These are phyloP conservation scores for Polypterus senegalus DNA, from an alignment of 2,113 vertebrate genomes.

Conservation along the genomic window DNA sequence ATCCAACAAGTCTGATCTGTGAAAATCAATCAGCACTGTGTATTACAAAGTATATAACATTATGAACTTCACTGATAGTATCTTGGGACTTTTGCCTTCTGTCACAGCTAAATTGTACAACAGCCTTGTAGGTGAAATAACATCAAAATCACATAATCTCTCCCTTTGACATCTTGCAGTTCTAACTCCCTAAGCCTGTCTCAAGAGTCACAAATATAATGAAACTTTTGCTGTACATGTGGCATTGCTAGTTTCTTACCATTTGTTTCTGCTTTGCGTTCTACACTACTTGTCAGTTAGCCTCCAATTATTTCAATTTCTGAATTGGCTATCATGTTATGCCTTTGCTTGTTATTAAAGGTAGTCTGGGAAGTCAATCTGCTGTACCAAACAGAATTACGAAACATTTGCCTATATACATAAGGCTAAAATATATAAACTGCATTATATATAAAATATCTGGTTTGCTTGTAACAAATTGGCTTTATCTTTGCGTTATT, in stretches of 20 bases:
- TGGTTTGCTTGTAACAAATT: too few species aligned
- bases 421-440: background rate
- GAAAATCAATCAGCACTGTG: too few species aligned
- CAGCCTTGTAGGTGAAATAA: background rate
- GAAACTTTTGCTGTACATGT: background rate
- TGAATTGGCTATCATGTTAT: background rate
- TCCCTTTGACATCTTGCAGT: background rate
- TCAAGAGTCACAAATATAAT: background rate
- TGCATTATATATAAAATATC: background rate
- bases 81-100: background rate
- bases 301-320: background rate
- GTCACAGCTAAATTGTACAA: background rate
- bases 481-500: too few species aligned
- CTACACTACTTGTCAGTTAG: background rate
- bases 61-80: background rate
- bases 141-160: background rate
- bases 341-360: background rate
- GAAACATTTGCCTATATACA: background rate
- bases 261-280: background rate
- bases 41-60: background rate
- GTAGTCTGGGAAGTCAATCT: too few species aligned
- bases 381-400: background rate
- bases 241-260: background rate
- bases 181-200: background rate
- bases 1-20: too few species aligned